Conservation (phyloP, 2,888 invertebrate species). For the Pyrocoelia pectoralis region DNA sequence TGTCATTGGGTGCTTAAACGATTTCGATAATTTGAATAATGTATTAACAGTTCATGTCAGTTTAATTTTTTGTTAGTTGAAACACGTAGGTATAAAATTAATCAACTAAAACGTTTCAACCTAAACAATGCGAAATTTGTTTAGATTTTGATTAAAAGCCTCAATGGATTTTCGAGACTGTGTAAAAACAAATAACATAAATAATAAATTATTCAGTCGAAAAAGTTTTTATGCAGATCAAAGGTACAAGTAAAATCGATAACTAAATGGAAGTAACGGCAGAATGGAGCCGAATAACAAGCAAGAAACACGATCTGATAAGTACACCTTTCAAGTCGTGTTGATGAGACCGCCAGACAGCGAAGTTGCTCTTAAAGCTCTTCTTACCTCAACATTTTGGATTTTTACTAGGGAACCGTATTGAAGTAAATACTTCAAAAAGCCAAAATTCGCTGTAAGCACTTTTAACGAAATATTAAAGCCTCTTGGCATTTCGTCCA, state of each 20-base stretch:
- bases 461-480: too few relatives aligned
- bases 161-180: not conserved
- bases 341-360: conserved; percentile 45
- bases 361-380: conserved; percentile 24
- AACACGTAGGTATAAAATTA: not conserved
- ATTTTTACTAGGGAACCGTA: not conserved
- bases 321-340: conserved; percentile 45
- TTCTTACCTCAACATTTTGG: conserved; percentile 15
- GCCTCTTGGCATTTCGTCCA: too few relatives aligned
- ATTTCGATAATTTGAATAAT: not conserved
- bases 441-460: too few relatives aligned
- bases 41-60: not conserved
- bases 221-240: conserved; percentile 15
- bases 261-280: conserved; percentile 44
- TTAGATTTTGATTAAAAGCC: not conserved
- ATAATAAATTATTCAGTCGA: conserved; percentile 11
- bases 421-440: too few relatives aligned
- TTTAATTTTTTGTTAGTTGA: not conserved
- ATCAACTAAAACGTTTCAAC: not conserved
- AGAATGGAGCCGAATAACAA: conserved; percentile 45
- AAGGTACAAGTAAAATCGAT: conserved; percentile 43
- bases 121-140: not conserved
- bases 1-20: not conserved
- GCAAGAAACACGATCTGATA: conserved; percentile 51
- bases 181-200: conserved; percentile 9